A percentile compares a stretch with the other conserved stretches of the same genome.
Evolutionary conservation across 2,888 invertebrate genomes (phyloP).

Genomic region (Plutella xylostella): DNA sequence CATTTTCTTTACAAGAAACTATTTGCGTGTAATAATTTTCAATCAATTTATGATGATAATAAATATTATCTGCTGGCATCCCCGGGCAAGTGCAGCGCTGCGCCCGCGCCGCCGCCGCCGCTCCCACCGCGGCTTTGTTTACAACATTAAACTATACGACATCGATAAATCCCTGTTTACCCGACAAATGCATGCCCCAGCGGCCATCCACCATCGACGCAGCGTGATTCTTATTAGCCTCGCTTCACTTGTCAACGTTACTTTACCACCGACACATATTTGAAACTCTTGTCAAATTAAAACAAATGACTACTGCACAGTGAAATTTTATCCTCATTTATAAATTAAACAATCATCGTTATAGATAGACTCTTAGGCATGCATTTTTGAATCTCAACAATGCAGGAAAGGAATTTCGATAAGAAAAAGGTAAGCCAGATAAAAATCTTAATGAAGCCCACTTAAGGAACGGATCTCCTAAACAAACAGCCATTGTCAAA

Average conservation of each 20-base stretch:
- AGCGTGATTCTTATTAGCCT: constrained; percentile 9
- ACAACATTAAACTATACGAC: constrained; percentile 68
- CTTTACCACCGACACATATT: background rate
- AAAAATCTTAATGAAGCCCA: constrained; percentile 37
- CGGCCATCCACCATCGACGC: constrained; percentile 34
- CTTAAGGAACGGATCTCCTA: constrained; percentile 36
- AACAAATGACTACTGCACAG: too few species aligned
- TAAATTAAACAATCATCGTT: background rate
- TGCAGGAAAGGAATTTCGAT: background rate
- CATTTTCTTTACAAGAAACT: too few species aligned
- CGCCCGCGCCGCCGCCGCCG: constrained; percentile 21
- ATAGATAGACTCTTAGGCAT: background rate
- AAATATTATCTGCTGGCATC: too few species aligned
- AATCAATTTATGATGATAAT: too few species aligned
- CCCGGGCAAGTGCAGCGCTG: constrained; percentile 18
- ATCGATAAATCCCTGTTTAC: constrained; percentile 66
- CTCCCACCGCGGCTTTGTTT: constrained; percentile 49
- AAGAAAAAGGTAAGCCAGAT: constrained; percentile 18
- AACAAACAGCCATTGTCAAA: constrained; percentile 57
- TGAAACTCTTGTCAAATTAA: background rate
- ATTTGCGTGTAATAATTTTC: too few species aligned
- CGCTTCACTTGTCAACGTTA: constrained; percentile 9
- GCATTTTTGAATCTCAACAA: background rate
- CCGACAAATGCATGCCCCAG: constrained; percentile 52
- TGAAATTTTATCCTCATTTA: background rate